phyloP scores from a whole-genome alignment of 2,797 vertebrate genomes.

The Acridotheres tristis region DNA sequence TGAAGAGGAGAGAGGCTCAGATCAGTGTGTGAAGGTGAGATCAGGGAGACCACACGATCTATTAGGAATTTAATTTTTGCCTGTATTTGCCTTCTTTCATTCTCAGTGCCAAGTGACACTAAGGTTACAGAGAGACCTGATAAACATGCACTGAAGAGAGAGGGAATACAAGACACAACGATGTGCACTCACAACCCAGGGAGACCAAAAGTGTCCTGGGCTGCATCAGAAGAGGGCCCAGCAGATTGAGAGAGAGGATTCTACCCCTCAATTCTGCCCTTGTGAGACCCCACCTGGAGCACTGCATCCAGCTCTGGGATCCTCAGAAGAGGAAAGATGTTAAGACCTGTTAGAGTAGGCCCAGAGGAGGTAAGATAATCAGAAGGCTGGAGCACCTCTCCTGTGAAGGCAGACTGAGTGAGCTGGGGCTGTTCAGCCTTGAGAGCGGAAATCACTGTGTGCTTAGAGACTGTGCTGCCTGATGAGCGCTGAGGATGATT shows the following conservation, averaged over 20 bases:
- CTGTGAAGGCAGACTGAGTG: background rate
- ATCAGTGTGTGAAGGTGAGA: background rate
- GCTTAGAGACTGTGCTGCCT: background rate
- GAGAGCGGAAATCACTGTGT: accelerated
- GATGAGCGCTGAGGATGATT: background rate
- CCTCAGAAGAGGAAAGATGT: background rate
- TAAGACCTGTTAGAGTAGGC: background rate
- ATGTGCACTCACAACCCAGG: background rate
- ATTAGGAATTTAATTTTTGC: background rate
- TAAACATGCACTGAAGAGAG: background rate
- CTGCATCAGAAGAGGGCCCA: background rate
- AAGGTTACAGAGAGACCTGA: background rate
- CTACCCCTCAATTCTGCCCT: background rate
- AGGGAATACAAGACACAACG: background rate
- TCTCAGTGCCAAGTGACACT: background rate
- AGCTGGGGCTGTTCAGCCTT: background rate
- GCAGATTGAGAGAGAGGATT: background rate
- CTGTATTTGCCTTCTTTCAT: background rate
- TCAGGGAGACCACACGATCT: background rate
- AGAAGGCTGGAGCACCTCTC: background rate
- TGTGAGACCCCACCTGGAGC: background rate
- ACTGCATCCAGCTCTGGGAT: background rate
- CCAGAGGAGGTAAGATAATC: background rate
- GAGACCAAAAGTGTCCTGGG: background rate
- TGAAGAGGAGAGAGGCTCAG: background rate